Base-by-base conservation (phyloP, 2,888 invertebrate genomes). In the Cataglyphis albicans region DNA sequence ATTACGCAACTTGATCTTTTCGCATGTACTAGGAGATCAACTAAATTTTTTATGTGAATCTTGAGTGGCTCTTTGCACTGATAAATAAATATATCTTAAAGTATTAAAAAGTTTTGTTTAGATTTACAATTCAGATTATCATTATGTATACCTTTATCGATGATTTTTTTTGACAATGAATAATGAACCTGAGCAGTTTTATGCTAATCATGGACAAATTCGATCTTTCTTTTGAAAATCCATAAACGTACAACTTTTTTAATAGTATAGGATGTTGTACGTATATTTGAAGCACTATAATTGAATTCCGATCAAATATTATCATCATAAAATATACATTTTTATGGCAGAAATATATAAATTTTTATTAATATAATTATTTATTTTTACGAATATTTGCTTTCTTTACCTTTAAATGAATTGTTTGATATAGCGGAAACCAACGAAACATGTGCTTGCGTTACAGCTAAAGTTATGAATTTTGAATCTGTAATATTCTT, bases 221-320 rank as follows among this genome's bases (percentile, higher is more conserved):
- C 3, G 85, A 72, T 3, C 86, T 83, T 5, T 87, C 67, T n/a
- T 76, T 44, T 0, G 85, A 83, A 70, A 90, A 90, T 29, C 84
- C 90, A 21, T 84, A 76, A 7, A 9, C 41, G 21, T 74, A 67
- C 48, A 91, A 38, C 35, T 84, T 59, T 35, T 86, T 64, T 29
- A 91, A 59, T n/a, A 91, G 35, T 7, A 18, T 25, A 12, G 75
- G 29, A 3, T 88, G 48, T 0, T 67, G 44, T 25, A 87, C 41
- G n/a, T 85, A 91, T 29, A 35, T 86, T 32, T 86, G 44, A 29
- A 91, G 70, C 38, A 91, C 91, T 91, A 73, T 15, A 84, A 85
- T 63, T 44, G 9, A 35, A 55, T n/a, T 21, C 41, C 7, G 3
- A 61, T 29, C n/a, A 38, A 41, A n/a, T 35, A 64, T 21, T 21